These are phyloP conservation scores for Gnathonemus longibarbis DNA, from an alignment of 2,113 vertebrate species.

Conservation along the genomic window DNA sequence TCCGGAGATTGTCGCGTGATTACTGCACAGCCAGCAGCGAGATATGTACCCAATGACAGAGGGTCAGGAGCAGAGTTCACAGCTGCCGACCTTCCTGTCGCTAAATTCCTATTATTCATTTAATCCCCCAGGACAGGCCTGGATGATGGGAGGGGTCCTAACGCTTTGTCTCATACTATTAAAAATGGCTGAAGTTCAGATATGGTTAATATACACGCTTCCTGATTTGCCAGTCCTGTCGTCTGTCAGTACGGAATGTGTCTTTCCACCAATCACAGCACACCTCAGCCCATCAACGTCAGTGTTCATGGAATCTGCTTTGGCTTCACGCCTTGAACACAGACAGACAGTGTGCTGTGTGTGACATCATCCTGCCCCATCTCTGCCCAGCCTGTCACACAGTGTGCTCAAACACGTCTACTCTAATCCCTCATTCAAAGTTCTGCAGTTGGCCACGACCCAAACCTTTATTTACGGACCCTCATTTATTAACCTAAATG, in stretches of 20 bases:
- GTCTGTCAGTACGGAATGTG: not conserved
- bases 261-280: not conserved
- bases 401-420: not conserved
- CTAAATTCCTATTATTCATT: conserved; percentile 7
- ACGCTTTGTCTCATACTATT: not conserved
- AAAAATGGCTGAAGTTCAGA: not conserved
- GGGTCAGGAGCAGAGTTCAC: conserved; percentile 15
- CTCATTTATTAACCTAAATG: not conserved
- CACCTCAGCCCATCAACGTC: not conserved
- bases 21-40: not conserved
- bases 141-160: not conserved
- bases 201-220: not conserved
- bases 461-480: not conserved
- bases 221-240: not conserved
- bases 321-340: not conserved
- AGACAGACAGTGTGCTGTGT: not conserved
- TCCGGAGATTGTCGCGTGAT: not conserved
- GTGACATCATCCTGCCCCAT: not conserved
- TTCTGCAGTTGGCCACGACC: not conserved
- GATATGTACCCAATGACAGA: conserved; percentile 23
- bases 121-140: conserved; percentile 1
- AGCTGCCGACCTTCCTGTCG: conserved; percentile 22
- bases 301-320: not conserved
- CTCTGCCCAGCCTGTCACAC: not conserved
- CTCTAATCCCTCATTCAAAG: not conserved